Conservation (phyloP, 92 coral and sea anemone genomes). For the Pocillopora meandrina region DNA sequence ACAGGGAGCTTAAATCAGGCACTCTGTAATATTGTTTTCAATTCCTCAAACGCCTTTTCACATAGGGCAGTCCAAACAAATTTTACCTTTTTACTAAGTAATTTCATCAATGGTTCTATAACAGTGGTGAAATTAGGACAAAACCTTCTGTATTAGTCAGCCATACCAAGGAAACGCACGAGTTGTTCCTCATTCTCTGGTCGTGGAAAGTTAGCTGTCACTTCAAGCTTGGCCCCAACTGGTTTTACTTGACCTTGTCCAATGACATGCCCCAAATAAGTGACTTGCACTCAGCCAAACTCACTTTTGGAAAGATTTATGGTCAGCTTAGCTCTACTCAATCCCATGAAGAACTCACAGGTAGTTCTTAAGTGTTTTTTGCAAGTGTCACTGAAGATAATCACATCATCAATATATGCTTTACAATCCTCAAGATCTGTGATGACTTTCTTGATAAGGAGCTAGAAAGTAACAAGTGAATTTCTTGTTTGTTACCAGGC, state of each 20-base stretch:
- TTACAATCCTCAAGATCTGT: conserved; percentile 44
- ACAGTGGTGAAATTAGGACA: conserved; percentile 51
- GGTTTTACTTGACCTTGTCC: no score
- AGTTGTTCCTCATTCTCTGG: no score
- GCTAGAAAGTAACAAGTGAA: conserved; percentile 54
- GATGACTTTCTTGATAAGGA: conserved; percentile 36
- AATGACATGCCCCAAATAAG: no score
- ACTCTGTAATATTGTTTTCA: conserved; percentile 37
- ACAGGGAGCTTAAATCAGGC: conserved; percentile 46
- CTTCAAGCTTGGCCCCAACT: no score
- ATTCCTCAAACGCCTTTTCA: conserved; percentile 61
- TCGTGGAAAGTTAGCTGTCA: no score
- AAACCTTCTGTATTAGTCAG: conserved; percentile 61
- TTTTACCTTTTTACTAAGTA: conserved; percentile 35
- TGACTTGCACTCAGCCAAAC: no score
- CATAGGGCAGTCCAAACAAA: conserved; percentile 54
- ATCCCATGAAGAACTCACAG: conserved; percentile 34
- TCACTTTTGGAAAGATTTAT: no score
- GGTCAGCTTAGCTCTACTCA: no score
- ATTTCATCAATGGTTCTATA: conserved; percentile 42
- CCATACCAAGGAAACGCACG: conserved; percentile 73
- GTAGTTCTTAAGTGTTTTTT: conserved; percentile 49
- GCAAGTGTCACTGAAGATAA: conserved; percentile 50
- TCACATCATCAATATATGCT: conserved; percentile 64
- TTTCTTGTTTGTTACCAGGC: no score